phyloP scores from a whole-genome alignment of 2,113 vertebrate genomes.

The Notothenia rossii region DNA sequence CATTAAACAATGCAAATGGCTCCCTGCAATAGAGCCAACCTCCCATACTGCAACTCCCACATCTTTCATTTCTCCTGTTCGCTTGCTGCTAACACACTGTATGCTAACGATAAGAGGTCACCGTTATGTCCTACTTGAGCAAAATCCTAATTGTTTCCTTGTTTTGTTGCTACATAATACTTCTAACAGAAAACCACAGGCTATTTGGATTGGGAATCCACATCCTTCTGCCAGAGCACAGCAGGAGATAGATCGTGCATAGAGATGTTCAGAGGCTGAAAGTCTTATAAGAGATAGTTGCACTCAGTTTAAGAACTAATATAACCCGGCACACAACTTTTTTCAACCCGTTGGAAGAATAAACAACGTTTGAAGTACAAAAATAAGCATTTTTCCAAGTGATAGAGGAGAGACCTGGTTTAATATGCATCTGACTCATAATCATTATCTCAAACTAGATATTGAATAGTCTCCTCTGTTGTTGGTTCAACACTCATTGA shows the following conservation, averaged over 20 bases:
- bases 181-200: conserved; percentile 57
- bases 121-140: conserved; percentile 47
- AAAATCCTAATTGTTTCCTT: conserved; percentile 60
- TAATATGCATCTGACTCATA: conserved; percentile 50
- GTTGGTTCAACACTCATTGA: conserved; percentile 51
- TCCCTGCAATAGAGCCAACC: conserved; percentile 71
- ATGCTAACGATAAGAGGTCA: conserved; percentile 73
- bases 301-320: conserved; percentile 45
- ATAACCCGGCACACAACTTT: conserved; percentile 45
- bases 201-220: conserved; percentile 55
- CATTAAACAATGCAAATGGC: conserved; percentile 79
- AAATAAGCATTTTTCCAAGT: conserved; percentile 36
- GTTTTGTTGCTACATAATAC: conserved; percentile 70
- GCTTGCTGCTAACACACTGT: conserved; percentile 50
- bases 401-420: conserved; percentile 45
- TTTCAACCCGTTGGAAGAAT: conserved; percentile 36
- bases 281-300: conserved; percentile 30
- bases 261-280: conserved; percentile 34
- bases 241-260: conserved; percentile 39
- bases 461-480: conserved; percentile 62
- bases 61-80: conserved; percentile 57
- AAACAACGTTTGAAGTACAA: conserved; percentile 48
- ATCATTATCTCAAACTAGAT: conserved; percentile 66
- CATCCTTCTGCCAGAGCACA: conserved; percentile 56
- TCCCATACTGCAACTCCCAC: conserved; percentile 69